Base-by-base conservation (phyloP, 1,140 invertebrate genomes). In the Acyrthosiphon pisum region DNA sequence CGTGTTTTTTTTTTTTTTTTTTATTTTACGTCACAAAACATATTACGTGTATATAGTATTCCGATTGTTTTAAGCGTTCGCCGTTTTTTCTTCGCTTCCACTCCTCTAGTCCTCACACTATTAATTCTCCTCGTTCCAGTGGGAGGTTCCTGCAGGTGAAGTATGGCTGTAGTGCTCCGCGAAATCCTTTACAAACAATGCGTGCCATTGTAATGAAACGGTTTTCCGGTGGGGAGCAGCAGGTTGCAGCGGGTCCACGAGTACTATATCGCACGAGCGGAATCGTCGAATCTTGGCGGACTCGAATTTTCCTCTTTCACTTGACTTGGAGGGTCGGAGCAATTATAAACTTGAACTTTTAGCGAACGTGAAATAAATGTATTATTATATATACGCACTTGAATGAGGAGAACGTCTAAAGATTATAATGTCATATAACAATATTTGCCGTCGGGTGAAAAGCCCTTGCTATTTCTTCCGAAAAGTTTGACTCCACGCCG, bases 341-440 rank as follows among this genome's bases (percentile, higher is more conserved):
- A 92, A 92, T 92, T 92, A 92, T 92, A 83, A 92, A 92, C 46
- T 92, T 92, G 44, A 83, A 92, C 90, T 92, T 92, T 92, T 83
- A 89, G 90, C n/a, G 90, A 92, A 92, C 68, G 46, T 92, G 90
- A 81, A 92, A 83, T 81, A 92, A 92, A n/a, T 83, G 44, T 91
- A 46, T 91, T 76, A 46, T 44, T 37, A 26, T 41, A 26, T 84
- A 81, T 81, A 30, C 30, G 8, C 7, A 48, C 90, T 60, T 4
- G 30, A 81, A 83, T 26, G 14, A 83, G 44, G n/a, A 37, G 46
- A 76, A 91, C 30, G 44, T 46, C 46, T 81, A 83, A 81, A 92
- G 90, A 92, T 92, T 92, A 92, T 92, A 92, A 92, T 83, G 76
- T 83, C 90, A 92, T 83, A 92, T 83, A 92, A 92, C 68, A 83